Conservation (phyloP, 2,888 invertebrate genomes). For the Pyrrhia umbra region DNA sequence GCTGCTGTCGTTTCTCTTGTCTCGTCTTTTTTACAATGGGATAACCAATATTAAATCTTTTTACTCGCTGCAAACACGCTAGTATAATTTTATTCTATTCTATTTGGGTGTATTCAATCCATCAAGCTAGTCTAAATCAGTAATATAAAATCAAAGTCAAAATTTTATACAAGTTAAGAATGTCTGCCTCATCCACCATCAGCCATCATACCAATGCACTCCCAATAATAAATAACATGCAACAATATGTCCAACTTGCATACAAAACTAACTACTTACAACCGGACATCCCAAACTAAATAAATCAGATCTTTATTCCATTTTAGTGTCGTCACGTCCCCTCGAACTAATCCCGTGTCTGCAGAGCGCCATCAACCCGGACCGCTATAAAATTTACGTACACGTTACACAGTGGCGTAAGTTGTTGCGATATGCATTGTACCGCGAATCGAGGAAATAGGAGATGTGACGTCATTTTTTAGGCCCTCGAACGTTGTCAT, state of each 20-base stretch:
- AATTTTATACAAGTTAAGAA: too few species aligned
- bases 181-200: too few species aligned
- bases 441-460: constrained; percentile 17
- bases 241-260: not conserved
- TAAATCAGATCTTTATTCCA: constrained; percentile 15
- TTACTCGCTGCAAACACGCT: too few species aligned
- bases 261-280: not conserved
- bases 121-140: too few species aligned
- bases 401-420: constrained; percentile 27
- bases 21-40: too few species aligned
- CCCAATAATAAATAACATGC: not conserved
- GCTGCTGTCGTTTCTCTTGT: too few species aligned
- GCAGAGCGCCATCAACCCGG: constrained; percentile 34
- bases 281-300: not conserved
- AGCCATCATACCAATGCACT: not conserved
- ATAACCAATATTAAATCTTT: not conserved
- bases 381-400: constrained; percentile 46
- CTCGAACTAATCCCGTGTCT: constrained; percentile 49
- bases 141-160: too few species aligned
- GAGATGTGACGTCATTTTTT: too few species aligned
- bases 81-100: too few species aligned
- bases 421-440: constrained; percentile 39
- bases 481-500: too few species aligned
- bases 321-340: constrained; percentile 6
- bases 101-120: too few species aligned